Percentiles rank a stretch among this genome's conserved stretches.
Conservation (phyloP, 2,797 vertebrate species). For the Pseudocheirus occidentalis region DNA sequence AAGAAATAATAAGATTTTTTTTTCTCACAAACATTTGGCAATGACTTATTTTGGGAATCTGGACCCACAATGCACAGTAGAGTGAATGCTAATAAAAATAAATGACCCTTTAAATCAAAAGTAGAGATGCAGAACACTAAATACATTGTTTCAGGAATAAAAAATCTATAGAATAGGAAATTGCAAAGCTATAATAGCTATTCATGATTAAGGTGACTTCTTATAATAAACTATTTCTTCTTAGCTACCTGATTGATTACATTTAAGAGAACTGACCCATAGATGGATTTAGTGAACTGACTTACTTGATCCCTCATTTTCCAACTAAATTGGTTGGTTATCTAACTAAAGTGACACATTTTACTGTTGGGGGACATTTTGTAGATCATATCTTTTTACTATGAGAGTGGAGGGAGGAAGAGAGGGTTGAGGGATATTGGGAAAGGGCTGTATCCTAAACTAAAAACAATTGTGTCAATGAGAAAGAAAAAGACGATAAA, state of each 20-base stretch:
- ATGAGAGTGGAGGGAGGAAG: not conserved
- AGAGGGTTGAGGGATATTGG: slow-evolving; percentile 1
- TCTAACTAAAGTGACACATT: not conserved
- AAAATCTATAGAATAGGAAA: slow-evolving; percentile 11
- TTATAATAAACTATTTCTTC: not conserved
- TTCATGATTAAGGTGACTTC: slow-evolving; percentile 9
- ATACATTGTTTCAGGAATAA: slow-evolving; percentile 15
- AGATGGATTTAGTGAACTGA: not conserved
- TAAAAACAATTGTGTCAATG: not conserved
- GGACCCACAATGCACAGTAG: slow-evolving; percentile 52
- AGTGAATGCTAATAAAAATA: slow-evolving; percentile 71
- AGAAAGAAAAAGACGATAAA: not conserved
- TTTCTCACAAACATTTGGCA: slow-evolving; percentile 30
- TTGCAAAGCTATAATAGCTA: not conserved
- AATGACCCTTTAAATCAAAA: slow-evolving; percentile 52
- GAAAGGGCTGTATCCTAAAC: not conserved
- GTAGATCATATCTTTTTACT: not conserved
- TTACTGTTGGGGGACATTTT: not conserved
- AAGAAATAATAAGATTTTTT: slow-evolving; percentile 12
- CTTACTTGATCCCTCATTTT: slow-evolving; percentile 7
- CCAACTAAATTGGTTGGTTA: slow-evolving; percentile 4
- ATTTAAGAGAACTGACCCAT: not conserved
- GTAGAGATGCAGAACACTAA: not conserved
- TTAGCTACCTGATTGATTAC: not conserved
- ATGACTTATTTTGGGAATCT: slow-evolving; percentile 54